Evolutionary conservation across 1,140 invertebrate species (phyloP), one percentile per base, ranked within the genome.

Genomic region (Dendroctonus valens): DNA sequence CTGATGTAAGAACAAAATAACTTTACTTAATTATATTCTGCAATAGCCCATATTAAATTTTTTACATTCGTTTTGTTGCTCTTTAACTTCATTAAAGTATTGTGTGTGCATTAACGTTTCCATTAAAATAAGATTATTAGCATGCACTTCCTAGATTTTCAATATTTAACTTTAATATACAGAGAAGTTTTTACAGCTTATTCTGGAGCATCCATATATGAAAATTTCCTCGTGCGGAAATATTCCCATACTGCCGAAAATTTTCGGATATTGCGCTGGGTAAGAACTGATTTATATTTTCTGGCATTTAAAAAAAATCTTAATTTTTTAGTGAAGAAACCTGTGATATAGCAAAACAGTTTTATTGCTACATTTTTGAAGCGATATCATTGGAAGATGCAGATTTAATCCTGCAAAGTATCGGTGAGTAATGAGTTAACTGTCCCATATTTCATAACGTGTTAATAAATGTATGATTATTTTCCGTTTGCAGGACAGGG

Each of bases 141-240:
- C 26, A 26, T 26, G 26, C 26, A 3, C 26, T 26, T n/a, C 26
- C 26, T 26, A 26, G 26, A 26, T 26, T 26, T 26, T 26, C 26
- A 26, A 26, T 26, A 26, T 26, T 26, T 26, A 26, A 26, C 26
- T 26, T 26, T 26, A 2, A 26, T 46, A 46, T 46, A 46, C 44
- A 5, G 38, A n/a, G 12, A 12, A n/a, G 40, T 54, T 71, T 57
- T 71, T 79, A 64, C 63, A 81, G 80, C 59, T 76, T 9, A 69
- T 86, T 38, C 75, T 83, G 60, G 80, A 82, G 64, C 84, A 85
- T 74, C 82, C 80, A 40, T 88, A 85, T 69, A 87, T 86, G 79
- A 84, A 87, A 76, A 86, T 88, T 51, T 86, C 86, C 3, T 84
- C 86, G 0, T 88, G 86, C 78, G 85, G 85, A 8, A 77, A 82